These are phyloP conservation scores for Trissolcus japonicus DNA, from an alignment of 2,888 invertebrate genomes.

Conservation along the genomic window DNA sequence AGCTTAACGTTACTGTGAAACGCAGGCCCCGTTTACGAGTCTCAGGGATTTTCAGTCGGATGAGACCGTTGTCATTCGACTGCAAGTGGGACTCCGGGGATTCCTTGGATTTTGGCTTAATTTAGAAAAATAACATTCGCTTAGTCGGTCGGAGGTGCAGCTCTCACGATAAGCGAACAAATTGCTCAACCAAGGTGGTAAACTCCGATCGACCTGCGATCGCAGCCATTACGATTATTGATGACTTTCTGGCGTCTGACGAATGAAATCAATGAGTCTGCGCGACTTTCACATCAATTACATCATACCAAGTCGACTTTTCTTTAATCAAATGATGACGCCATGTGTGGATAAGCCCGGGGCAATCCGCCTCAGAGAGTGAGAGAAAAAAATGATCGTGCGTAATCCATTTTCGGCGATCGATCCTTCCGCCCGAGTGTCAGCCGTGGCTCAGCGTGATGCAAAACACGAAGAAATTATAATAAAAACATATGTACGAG, in stretches of 20 bases:
- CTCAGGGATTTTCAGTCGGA: constrained; percentile 70
- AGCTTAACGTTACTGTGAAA: constrained; percentile 71
- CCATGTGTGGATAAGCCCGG: constrained; percentile 7
- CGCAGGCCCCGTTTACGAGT: constrained; percentile 69
- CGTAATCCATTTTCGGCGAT: constrained; percentile 41
- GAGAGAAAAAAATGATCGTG: constrained; percentile 14
- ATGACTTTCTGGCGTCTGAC: constrained; percentile 21
- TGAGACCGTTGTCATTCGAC: constrained; percentile 63
- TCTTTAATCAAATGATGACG: constrained; percentile 37
- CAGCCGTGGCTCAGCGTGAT: constrained; percentile 19
- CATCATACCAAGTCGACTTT: constrained; percentile 19
- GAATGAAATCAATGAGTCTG: constrained; percentile 44
- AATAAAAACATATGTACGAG: constrained; percentile 53
- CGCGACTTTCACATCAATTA: constrained; percentile 35
- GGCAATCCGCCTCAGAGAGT: neutral
- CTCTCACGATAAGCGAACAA: constrained; percentile 47
- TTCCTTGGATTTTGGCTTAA: constrained; percentile 57
- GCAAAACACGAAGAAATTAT: constrained; percentile 34
- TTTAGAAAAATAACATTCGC: constrained; percentile 60
- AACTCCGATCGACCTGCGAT: constrained; percentile 19
- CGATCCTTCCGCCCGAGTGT: constrained; percentile 35
- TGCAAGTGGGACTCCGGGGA: constrained; percentile 50
- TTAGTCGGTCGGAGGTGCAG: constrained; percentile 35
- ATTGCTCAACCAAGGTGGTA: constrained; percentile 34
- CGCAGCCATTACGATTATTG: constrained; percentile 31